Conservation (phyloP, 2,113 vertebrate species). For the Cyanoliseus patagonus region DNA sequence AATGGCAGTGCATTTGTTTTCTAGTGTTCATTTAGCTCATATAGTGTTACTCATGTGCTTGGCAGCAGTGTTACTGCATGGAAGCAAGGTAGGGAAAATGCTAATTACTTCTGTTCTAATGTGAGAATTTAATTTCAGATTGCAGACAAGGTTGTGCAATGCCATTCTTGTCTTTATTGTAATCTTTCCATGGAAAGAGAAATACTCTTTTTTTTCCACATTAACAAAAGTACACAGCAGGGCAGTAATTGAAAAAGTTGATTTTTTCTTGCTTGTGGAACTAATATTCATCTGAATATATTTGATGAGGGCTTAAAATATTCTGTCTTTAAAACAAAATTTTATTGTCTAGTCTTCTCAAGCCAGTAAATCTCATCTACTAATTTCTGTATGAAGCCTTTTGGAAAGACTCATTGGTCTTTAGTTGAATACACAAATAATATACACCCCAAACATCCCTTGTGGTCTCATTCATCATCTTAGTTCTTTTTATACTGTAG, state of each 20-base stretch:
- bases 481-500: neutral
- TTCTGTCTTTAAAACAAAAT: neutral
- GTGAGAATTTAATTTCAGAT: conserved; percentile 68
- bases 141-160: conserved; percentile 64
- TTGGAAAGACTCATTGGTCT: neutral
- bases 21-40: neutral
- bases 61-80: conserved; percentile 35
- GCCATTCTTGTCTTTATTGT: conserved; percentile 43
- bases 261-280: neutral
- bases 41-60: conserved; percentile 50
- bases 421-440: neutral
- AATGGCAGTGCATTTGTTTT: neutral
- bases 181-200: conserved; percentile 36
- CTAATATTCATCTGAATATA: neutral
- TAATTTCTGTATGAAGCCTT: neutral
- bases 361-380: neutral
- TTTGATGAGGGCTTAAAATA: conserved; percentile 18
- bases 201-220: conserved; percentile 10
- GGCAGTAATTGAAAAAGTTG: conserved; percentile 11
- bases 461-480: neutral
- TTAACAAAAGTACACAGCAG: neutral
- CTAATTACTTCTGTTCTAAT: conserved; percentile 62
- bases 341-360: neutral
- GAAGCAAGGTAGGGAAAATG: conserved; percentile 61
- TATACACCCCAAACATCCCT: neutral